A percentile compares a stretch with the other conserved stretches of the same genome.
These are phyloP conservation scores for Hesperophylax magnus DNA, from an alignment of 1,140 invertebrate genomes.

Conservation along the genomic window DNA sequence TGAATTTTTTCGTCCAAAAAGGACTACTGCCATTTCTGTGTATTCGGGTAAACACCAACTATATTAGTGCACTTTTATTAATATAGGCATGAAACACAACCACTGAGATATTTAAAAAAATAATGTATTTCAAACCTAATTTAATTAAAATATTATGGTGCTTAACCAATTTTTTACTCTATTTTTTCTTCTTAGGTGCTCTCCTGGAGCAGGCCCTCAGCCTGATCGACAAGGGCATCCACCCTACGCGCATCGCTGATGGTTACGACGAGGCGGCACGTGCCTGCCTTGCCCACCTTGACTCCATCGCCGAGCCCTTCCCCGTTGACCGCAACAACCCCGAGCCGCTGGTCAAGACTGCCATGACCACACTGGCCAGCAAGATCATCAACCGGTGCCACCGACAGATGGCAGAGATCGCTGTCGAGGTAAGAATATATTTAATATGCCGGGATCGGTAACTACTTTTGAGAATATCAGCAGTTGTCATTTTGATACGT, in stretches of 20 bases:
- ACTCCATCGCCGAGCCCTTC: slow-evolving; percentile 92
- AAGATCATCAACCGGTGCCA: slow-evolving; percentile 97
- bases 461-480: too few species aligned
- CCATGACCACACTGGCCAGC: slow-evolving; percentile 99
- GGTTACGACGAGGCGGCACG: slow-evolving; percentile 98
- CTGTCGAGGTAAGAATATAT: slow-evolving; percentile 85
- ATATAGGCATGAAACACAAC: too few species aligned
- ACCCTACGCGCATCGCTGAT: slow-evolving; percentile 99
- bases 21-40: too few species aligned
- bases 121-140: too few species aligned
- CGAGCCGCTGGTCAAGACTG: slow-evolving; percentile 93
- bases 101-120: too few species aligned
- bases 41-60: too few species aligned
- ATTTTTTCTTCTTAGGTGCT: slow-evolving; percentile 88
- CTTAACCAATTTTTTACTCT: slow-evolving; percentile 14
- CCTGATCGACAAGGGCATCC: slow-evolving; percentile 96
- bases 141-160: too few species aligned
- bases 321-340: slow-evolving; percentile 86
- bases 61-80: too few species aligned
- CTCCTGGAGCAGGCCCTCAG: slow-evolving; percentile 95
- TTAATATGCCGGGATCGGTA: neutral
- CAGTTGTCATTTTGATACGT: too few species aligned
- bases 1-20: too few species aligned
- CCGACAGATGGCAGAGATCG: slow-evolving; percentile 98
- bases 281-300: slow-evolving; percentile 88